Evolutionary conservation across 53 echinoderm and acorn worm genomes (phyloP).

Genomic region (Henricia sp.): DNA sequence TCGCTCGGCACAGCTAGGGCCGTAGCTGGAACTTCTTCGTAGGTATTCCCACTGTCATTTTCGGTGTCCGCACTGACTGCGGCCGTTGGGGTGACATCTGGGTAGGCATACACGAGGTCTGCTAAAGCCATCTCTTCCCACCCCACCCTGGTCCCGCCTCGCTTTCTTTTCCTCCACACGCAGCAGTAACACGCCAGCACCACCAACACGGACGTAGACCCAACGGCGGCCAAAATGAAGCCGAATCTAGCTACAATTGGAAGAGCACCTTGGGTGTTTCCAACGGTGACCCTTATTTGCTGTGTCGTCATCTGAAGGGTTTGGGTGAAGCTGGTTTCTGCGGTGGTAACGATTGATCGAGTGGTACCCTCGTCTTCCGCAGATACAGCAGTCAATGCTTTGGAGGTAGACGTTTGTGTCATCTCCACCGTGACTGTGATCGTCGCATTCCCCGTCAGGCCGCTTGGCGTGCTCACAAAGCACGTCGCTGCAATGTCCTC

Average conservation of each 20-base stretch:
- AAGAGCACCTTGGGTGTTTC: neutral
- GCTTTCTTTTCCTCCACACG: neutral
- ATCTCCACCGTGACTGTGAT: neutral
- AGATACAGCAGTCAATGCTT: no score
- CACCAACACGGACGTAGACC: neutral
- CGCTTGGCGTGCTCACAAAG: conserved; percentile 8
- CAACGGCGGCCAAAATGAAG: neutral
- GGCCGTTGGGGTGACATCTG: neutral
- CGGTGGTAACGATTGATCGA: no score
- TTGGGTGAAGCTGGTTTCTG: no score
- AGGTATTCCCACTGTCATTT: conserved; percentile 6
- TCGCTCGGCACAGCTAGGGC: neutral
- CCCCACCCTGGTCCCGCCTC: neutral
- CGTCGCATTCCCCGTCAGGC: conserved; percentile 12
- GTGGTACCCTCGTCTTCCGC: no score
- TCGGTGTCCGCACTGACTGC: neutral
- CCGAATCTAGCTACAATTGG: neutral
- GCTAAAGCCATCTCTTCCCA: neutral
- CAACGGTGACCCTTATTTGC: no score
- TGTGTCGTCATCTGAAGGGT: no score
- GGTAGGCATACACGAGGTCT: neutral
- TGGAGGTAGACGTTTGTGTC: neutral
- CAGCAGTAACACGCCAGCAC: neutral
- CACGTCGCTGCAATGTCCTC: conserved; percentile 24
- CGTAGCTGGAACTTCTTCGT: conserved; percentile 1